Evolutionary conservation across 2,888 invertebrate species (phyloP).

Genomic region (Oegoconia quadripuncta): DNA sequence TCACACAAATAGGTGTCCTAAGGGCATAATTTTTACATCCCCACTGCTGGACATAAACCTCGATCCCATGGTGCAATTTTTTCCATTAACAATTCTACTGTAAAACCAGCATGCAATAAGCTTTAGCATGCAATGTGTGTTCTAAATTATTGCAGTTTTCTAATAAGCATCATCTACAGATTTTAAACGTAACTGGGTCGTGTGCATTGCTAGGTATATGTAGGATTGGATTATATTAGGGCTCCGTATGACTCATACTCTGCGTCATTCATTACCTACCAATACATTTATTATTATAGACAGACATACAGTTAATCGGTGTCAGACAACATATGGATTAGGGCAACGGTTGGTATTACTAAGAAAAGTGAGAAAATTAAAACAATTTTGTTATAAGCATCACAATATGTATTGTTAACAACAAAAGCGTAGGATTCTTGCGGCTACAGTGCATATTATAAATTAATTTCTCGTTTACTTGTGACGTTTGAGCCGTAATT

Average conservation of each 20-base stretch:
- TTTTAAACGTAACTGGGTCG: slow-evolving; percentile 35
- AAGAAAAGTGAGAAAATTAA: slow-evolving; percentile 56
- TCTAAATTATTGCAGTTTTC: slow-evolving; percentile 9
- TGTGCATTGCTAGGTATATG: slow-evolving; percentile 40
- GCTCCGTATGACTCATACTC: slow-evolving; percentile 52
- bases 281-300: too few species aligned
- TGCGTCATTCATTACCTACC: slow-evolving; percentile 47
- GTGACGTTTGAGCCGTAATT: slow-evolving; percentile 81
- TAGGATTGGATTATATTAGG: slow-evolving; percentile 32
- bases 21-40: too few species aligned
- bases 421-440: slow-evolving; percentile 65
- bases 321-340: slow-evolving; percentile 22
- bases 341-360: slow-evolving; percentile 32
- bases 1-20: too few species aligned
- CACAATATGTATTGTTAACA: slow-evolving; percentile 71
- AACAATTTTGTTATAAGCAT: slow-evolving; percentile 62
- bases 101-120: slow-evolving; percentile 19
- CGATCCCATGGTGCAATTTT: too few species aligned
- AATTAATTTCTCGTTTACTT: slow-evolving; percentile 76
- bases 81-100: too few species aligned
- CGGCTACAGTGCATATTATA: slow-evolving; percentile 70
- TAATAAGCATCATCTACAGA: slow-evolving; percentile 19
- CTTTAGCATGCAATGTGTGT: slow-evolving; percentile 14
- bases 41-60: too few species aligned
- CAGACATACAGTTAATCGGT: slow-evolving; percentile 39